These are phyloP conservation scores for Madoqua kirkii DNA, from an alignment of 2,113 vertebrate genomes.

Conservation along the genomic window DNA sequence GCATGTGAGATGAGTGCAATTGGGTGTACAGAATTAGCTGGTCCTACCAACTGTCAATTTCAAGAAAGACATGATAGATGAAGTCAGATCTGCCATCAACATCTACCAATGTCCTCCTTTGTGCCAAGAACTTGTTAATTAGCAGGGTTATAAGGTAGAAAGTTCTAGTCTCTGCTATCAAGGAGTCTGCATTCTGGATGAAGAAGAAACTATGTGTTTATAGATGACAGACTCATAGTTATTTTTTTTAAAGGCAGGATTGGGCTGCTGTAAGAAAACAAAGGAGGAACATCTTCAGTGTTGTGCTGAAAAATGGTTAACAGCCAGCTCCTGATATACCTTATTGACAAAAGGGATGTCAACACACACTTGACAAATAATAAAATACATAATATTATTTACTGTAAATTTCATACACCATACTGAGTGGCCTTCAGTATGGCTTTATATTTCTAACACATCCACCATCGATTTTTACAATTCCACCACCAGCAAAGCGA, in stretches of 20 bases:
- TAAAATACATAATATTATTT: not conserved
- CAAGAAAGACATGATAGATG: not conserved
- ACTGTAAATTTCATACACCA: not conserved
- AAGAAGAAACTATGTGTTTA: not conserved
- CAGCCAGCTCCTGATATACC: not conserved
- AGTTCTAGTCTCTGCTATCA: not conserved
- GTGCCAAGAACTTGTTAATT: not conserved
- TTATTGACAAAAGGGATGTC: not conserved
- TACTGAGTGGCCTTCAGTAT: too few species aligned
- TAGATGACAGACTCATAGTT: not conserved
- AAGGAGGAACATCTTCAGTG: not conserved
- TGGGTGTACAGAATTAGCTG: not conserved
- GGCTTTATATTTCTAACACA: not conserved
- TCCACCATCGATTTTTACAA: not conserved
- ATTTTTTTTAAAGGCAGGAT: not conserved
- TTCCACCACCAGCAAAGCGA: not conserved
- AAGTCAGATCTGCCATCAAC: not conserved
- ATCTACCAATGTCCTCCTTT: not conserved
- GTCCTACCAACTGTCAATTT: not conserved
- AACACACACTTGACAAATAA: not conserved
- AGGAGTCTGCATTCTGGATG: not conserved
- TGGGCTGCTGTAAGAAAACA: not conserved
- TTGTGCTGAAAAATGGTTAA: not conserved
- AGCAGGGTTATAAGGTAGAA: not conserved
- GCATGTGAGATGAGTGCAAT: too few species aligned